phyloP scores from a whole-genome alignment of 1,140 invertebrate genomes.

The Elymnias hypermnestra region DNA sequence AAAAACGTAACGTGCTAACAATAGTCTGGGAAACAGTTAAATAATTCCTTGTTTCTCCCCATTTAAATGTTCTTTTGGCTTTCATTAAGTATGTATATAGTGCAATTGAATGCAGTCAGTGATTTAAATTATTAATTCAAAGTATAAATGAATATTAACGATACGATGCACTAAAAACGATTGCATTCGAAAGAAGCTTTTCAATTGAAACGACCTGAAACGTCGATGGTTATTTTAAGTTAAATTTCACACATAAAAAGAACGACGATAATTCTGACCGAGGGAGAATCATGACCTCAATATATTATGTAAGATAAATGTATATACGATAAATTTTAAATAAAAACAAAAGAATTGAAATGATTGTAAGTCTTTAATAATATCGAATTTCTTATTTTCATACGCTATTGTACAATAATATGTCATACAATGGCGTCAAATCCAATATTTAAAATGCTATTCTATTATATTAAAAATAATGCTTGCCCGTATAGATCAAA shows the following conservation, averaged over 20 bases:
- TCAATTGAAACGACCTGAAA: not conserved
- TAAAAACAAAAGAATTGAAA: too few species aligned
- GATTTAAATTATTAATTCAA: conserved; percentile 1
- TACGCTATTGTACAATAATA: too few species aligned
- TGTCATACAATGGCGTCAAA: too few species aligned
- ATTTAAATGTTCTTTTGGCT: not conserved
- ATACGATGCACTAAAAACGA: conserved; percentile 1
- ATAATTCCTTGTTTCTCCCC: not conserved
- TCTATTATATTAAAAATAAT: too few species aligned
- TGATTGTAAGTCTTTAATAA: too few species aligned
- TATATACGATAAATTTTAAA: too few species aligned
- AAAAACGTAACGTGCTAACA: too few species aligned
- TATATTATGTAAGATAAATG: too few species aligned
- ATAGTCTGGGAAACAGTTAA: not conserved
- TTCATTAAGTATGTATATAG: not conserved
- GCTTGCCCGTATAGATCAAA: too few species aligned
- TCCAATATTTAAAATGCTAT: too few species aligned
- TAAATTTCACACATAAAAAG: not conserved
- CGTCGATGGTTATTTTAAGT: not conserved
- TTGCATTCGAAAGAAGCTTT: conserved; percentile 1
- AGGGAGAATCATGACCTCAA: too few species aligned
- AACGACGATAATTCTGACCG: not conserved
- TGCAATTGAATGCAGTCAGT: not conserved
- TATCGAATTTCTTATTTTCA: too few species aligned
- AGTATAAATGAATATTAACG: conserved; percentile 2